Evolutionary conservation across 2,113 vertebrate genomes (phyloP).

Genomic region (Egretta garzetta): DNA sequence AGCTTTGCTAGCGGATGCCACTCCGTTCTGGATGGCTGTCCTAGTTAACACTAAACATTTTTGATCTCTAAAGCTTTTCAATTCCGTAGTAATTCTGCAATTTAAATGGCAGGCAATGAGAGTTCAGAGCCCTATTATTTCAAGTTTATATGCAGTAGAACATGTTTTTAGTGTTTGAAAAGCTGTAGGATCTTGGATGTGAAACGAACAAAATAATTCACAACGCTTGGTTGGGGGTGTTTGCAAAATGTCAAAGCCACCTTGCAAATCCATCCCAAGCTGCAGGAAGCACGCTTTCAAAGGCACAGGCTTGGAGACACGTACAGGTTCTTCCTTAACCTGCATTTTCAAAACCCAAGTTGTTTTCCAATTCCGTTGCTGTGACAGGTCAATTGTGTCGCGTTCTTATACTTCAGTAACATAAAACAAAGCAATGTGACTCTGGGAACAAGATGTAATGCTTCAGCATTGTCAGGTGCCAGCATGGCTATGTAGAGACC

Average conservation of each 20-base stretch:
- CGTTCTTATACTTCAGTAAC: conserved; percentile 29
- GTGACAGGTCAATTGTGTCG: conserved; percentile 46
- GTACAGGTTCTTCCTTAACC: conserved; percentile 47
- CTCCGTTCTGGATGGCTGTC: neutral
- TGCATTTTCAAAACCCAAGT: conserved; percentile 49
- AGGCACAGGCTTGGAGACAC: conserved; percentile 18
- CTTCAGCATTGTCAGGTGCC: neutral
- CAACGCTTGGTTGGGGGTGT: conserved; percentile 20
- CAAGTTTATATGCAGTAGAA: conserved; percentile 45
- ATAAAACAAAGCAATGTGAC: neutral
- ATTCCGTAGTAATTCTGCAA: neutral
- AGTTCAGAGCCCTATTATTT: conserved; percentile 54
- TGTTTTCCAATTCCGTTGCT: conserved; percentile 60
- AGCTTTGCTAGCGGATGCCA: neutral
- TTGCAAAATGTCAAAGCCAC: conserved; percentile 55
- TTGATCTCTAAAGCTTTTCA: neutral
- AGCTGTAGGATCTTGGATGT: conserved; percentile 44
- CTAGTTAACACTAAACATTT: neutral
- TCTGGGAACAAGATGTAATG: conserved; percentile 8
- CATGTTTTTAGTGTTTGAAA: conserved; percentile 47
- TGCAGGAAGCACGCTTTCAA: conserved; percentile 33
- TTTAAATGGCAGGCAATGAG: conserved; percentile 21
- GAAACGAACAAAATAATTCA: conserved; percentile 67
- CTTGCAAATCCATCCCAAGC: conserved; percentile 57
- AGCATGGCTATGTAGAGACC: neutral